Base-by-base conservation (phyloP, 2,797 vertebrate genomes). In the Intellagama lesueurii region DNA sequence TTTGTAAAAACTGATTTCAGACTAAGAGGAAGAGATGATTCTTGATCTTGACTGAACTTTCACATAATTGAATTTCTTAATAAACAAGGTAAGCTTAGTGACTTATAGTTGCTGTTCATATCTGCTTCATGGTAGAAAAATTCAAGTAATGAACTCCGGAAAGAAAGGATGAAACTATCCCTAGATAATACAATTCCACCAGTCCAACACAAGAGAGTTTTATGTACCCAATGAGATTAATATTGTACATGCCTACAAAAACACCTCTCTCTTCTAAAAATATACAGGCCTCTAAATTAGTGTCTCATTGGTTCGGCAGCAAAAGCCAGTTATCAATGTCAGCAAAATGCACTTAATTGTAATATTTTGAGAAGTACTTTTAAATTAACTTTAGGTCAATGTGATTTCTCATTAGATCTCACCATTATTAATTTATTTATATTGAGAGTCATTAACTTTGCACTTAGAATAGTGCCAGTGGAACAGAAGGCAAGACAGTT, bases 151-250 rank as follows among this genome's bases (percentile, higher is more conserved):
- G 68, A 90, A 89, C 32, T 91, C 92, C 28, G 78, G 72, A 91
- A 92, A 81, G 26, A 68, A n/a, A 92, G 90, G 91, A 81, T 75
- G 91, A 84, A 92, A 40, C 70, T 85, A 90, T 49, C 40, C 69
- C 81, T 12, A 88, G 40, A 60, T 88, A 89, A 76, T 88, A 89
- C 83, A 69, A 91, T 49, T 40, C 0, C 0, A 89, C 83, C 66
- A 91, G 49, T 40, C 0, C 0, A 77, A 83, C 47, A 92, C 92
- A 89, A 60, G 40, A 90, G 91, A 40, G 12, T 77, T 32, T 16
- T 77, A 32, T 77, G 81, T 88, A 91, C n/a, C 1, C 72, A 81
- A 84, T 69, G 17, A 86, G 44, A 75, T 0, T 30, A 91, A 89
- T 69, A 44, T 72, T 88, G 89, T 73, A 89, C 88, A 93, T 91